A percentile compares a stretch with the other conserved stretches of the same genome.
Evolutionary conservation across 2,888 invertebrate species (phyloP).

Genomic region (Oxystoma pomonae): DNA sequence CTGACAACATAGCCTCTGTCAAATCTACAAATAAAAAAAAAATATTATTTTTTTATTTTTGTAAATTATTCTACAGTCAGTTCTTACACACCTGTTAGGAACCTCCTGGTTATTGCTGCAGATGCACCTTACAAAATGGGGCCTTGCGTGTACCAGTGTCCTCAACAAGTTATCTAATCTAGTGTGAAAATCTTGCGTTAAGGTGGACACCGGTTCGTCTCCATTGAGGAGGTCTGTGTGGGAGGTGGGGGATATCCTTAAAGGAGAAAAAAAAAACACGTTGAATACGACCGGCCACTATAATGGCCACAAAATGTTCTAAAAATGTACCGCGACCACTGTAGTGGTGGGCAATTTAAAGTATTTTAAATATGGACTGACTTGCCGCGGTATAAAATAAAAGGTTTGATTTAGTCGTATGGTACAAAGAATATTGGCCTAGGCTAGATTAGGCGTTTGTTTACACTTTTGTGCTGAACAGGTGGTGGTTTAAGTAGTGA

Average conservation of each 20-base stretch:
- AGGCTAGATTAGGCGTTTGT: too few relatives aligned
- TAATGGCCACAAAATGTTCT: too few relatives aligned
- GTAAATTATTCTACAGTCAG: not conserved
- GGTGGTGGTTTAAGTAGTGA: too few relatives aligned
- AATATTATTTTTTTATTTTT: not conserved
- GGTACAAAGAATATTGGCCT: too few relatives aligned
- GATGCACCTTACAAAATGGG: conserved; percentile 92
- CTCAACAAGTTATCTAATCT: conserved; percentile 87
- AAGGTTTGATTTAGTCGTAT: too few relatives aligned
- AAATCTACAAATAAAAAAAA: conserved; percentile 47
- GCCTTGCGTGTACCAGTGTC: conserved; percentile 87
- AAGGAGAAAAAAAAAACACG: conserved; percentile 1
- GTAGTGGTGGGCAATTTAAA: too few relatives aligned
- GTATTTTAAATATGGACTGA: too few relatives aligned
- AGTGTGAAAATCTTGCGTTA: conserved; percentile 94
- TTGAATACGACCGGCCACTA: too few relatives aligned
- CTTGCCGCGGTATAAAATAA: too few relatives aligned
- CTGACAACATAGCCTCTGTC: conserved; percentile 80
- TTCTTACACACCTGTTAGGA: conserved; percentile 53
- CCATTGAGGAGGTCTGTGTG: conserved; percentile 79
- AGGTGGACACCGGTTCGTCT: conserved; percentile 80
- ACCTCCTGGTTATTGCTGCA: conserved; percentile 81
- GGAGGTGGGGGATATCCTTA: conserved; percentile 86
- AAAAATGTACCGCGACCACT: too few relatives aligned
- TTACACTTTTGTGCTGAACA: too few relatives aligned